These are phyloP conservation scores for Cheilosia scutellata DNA, from an alignment of 2,888 invertebrate genomes.

Conservation along the genomic window DNA sequence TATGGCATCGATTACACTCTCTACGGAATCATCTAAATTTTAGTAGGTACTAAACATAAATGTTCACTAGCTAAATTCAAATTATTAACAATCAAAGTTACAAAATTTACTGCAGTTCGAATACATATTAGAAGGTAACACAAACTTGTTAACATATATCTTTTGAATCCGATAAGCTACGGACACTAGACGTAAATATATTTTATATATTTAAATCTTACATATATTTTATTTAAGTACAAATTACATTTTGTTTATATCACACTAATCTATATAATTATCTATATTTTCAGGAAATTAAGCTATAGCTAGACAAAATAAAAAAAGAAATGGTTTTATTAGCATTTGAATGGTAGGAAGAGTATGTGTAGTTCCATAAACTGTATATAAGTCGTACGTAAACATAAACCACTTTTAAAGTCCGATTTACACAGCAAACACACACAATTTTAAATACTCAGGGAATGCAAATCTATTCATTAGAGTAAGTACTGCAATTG, in stretches of 20 bases:
- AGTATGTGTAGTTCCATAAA: neutral
- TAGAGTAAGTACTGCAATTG: no score
- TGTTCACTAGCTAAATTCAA: constrained; percentile 64
- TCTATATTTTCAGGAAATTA: constrained; percentile 17
- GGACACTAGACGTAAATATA: constrained; percentile 21
- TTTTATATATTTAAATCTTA: neutral
- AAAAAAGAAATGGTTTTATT: constrained; percentile 28
- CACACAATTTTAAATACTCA: no score
- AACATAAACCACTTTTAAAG: no score
- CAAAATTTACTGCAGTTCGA: constrained; percentile 51
- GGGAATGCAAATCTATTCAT: no score
- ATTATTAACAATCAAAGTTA: constrained; percentile 62
- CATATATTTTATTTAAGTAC: neutral
- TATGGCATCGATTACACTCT: constrained; percentile 61
- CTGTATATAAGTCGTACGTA: neutral
- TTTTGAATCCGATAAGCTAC: constrained; percentile 64
- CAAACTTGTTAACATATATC: constrained; percentile 69
- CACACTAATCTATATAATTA: constrained; percentile 23
- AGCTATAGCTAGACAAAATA: constrained; percentile 3
- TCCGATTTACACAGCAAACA: no score
- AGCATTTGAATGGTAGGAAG: neutral
- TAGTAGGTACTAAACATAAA: constrained; percentile 39
- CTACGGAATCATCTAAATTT: constrained; percentile 63
- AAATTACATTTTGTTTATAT: constrained; percentile 9
- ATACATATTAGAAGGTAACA: constrained; percentile 51